Evolutionary conservation across 2,797 vertebrate genomes (phyloP).

Genomic region (Cuniculus paca): DNA sequence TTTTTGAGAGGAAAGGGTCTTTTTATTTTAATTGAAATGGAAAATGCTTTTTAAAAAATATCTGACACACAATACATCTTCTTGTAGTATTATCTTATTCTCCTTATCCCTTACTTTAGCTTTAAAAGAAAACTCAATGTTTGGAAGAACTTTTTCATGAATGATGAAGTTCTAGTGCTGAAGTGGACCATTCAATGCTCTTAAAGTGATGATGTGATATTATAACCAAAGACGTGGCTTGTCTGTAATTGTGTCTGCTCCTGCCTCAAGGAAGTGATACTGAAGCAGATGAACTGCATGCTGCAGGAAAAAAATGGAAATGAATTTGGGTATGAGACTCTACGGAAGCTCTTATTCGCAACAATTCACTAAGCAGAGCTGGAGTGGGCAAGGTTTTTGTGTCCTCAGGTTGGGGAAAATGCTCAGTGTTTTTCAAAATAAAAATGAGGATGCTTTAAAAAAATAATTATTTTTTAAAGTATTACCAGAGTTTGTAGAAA

Average conservation of each 20-base stretch:
- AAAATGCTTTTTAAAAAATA: constrained; percentile 9
- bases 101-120: background rate
- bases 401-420: background rate
- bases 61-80: background rate
- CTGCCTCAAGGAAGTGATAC: background rate
- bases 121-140: background rate
- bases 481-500: background rate
- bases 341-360: background rate
- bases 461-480: background rate
- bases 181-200: background rate
- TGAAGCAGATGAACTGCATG: background rate
- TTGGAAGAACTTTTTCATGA: background rate
- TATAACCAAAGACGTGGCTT: background rate
- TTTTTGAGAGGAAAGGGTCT: background rate
- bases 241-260: background rate
- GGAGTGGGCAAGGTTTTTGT: background rate
- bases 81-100: background rate
- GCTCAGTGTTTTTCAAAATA: constrained; percentile 5
- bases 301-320: background rate
- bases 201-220: background rate
- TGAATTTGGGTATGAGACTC: background rate
- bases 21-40: constrained; percentile 18
- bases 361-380: background rate
- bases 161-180: background rate
- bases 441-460: constrained; percentile 33